A percentile compares a stretch with the other conserved stretches of the same genome.
Evolutionary conservation across 2,888 invertebrate genomes (phyloP).

Genomic region (Standfussiana lucernea): DNA sequence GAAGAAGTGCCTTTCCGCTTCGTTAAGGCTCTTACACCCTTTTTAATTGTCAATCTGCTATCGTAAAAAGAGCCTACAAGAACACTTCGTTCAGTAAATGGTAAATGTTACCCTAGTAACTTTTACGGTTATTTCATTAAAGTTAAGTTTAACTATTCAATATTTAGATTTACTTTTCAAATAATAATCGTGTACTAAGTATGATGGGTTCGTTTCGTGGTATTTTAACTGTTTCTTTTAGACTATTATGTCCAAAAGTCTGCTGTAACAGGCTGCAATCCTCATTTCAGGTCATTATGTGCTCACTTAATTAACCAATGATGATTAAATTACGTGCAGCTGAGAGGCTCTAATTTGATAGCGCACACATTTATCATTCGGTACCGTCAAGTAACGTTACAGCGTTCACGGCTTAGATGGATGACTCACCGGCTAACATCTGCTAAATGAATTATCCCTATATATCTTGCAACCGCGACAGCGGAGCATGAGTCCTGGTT

Average conservation of each 20-base stretch:
- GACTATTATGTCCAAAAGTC: not conserved
- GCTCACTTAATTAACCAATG: conserved; percentile 13
- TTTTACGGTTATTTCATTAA: not conserved
- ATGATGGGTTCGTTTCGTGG: not conserved
- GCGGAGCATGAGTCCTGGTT: too few species aligned
- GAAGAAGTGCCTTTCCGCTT: too few species aligned
- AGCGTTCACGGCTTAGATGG: conserved; percentile 22
- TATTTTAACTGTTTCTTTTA: too few species aligned
- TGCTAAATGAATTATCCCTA: conserved; percentile 8
- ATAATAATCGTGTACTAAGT: not conserved
- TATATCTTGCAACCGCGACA: too few species aligned
- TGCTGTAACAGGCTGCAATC: not conserved
- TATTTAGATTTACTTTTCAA: not conserved
- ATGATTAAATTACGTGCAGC: not conserved
- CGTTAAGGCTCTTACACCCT: too few species aligned
- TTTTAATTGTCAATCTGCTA: not conserved
- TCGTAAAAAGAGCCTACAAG: not conserved
- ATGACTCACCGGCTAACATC: conserved; percentile 5
- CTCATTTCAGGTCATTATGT: not conserved
- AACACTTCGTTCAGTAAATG: not conserved
- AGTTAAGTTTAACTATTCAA: not conserved
- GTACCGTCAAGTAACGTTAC: conserved; percentile 6
- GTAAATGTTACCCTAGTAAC: not conserved
- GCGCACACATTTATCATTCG: conserved; percentile 26
- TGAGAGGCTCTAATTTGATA: conserved; percentile 12